Percentiles rank a stretch among this genome's conserved stretches.
Conservation (phyloP, 2,888 invertebrate genomes). For the Andricus quercusramuli region DNA sequence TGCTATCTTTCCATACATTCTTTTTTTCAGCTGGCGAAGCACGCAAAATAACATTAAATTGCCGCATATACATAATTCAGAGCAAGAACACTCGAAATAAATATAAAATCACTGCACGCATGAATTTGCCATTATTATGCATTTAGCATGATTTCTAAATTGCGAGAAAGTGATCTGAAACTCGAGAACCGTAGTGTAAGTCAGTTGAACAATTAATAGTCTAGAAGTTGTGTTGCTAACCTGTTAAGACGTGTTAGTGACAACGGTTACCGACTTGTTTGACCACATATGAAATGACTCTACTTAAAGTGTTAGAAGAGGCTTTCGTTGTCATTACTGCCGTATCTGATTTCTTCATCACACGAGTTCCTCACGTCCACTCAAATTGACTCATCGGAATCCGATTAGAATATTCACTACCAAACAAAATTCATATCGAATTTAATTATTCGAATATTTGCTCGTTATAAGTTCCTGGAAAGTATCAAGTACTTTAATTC, state of each 20-base stretch:
- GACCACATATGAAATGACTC: constrained; percentile 36
- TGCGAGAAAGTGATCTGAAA: constrained; percentile 32
- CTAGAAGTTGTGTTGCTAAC: constrained; percentile 38
- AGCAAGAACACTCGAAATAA: constrained; percentile 25
- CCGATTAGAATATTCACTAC: constrained; percentile 27
- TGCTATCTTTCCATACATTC: neutral
- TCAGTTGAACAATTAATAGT: constrained; percentile 35
- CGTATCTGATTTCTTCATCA: constrained; percentile 34
- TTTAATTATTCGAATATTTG: constrained; percentile 29
- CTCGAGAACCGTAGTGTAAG: constrained; percentile 27
- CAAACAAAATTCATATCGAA: constrained; percentile 15
- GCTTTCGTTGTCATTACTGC: constrained; percentile 12
- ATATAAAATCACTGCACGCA: constrained; percentile 28
- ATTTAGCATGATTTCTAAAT: constrained; percentile 39
- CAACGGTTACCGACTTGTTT: constrained; percentile 40
- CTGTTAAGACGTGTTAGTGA: constrained; percentile 34
- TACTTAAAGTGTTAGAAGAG: constrained; percentile 27
- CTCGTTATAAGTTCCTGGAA: neutral
- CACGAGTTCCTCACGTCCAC: neutral
- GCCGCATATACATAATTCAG: constrained; percentile 32
- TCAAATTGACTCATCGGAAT: constrained; percentile 18
- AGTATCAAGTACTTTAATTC: neutral
- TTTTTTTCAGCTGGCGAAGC: constrained; percentile 13
- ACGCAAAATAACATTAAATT: constrained; percentile 36
- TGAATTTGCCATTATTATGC: constrained; percentile 31